Conservation (phyloP, 2,797 vertebrate species). For the Sebastes kiyomatsui region DNA sequence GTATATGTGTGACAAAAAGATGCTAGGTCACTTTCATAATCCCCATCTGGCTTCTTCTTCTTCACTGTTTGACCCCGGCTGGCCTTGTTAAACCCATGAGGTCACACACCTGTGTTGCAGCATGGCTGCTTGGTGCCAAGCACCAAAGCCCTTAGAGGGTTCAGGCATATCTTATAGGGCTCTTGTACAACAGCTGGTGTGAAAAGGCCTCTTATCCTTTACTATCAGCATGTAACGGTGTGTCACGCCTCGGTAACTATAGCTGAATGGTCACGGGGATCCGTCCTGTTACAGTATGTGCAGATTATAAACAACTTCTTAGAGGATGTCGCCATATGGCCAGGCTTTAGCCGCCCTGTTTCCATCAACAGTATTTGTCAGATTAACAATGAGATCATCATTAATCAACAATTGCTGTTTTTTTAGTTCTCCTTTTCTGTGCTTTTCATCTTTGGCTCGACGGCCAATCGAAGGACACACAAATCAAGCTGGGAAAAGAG, state of each 20-base stretch:
- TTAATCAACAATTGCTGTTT: neutral
- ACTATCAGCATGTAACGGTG: slow-evolving; percentile 45
- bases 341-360: neutral
- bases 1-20: neutral
- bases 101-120: slow-evolving; percentile 60
- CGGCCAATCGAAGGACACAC: neutral
- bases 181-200: slow-evolving; percentile 23
- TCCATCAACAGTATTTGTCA: neutral
- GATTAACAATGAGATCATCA: neutral
- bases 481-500: neutral
- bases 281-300: slow-evolving; percentile 34
- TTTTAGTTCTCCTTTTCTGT: neutral
- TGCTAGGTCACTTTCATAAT: slow-evolving; percentile 9
- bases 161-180: slow-evolving; percentile 11
- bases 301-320: slow-evolving; percentile 18
- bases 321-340: neutral
- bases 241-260: slow-evolving; percentile 8
- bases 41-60: slow-evolving; percentile 52
- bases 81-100: slow-evolving; percentile 55
- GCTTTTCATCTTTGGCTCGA: neutral
- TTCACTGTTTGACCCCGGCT: slow-evolving; percentile 35
- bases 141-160: neutral
- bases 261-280: slow-evolving; percentile 9
- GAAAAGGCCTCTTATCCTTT: slow-evolving; percentile 45
- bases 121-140: slow-evolving; percentile 2